Base-by-base conservation (phyloP, 2,888 invertebrate species). In the Lymantria monacha region DNA sequence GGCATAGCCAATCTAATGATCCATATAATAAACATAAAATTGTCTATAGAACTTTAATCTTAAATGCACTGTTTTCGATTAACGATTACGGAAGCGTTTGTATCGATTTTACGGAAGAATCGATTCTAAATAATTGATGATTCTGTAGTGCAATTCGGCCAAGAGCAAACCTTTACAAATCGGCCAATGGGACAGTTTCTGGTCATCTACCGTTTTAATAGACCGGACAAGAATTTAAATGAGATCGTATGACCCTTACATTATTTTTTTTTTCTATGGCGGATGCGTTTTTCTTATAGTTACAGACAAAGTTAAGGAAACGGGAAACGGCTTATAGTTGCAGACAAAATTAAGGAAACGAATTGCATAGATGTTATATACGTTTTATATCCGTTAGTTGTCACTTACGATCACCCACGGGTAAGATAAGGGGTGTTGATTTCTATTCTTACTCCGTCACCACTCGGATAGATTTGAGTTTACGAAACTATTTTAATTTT, bases 31-130 rank as follows among this genome's bases (percentile, higher is more conserved):
- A 9, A 14, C 15, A 41, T 38, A 41, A 41, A 41, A 13, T 41
- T 41, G 15, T 9, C 41, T 14, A 12, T 41, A 41, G 14, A 13
- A 41, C 22, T 45, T n/a, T 40, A 46, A 46, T 40, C 30, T 7
- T 42, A 42, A 56, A 48, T 49, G 53, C 49, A 46, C 53, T 42
- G 38, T 31, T 49, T 46, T 46, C 51, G 33, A 44, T 45, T 36
- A 46, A 69, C 57, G 63, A 70, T 86, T 81, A 79, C 71, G 70
- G 61, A 85, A 85, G 57, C 63, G 62, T 57, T 72, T 57, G 73
- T 70, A 79, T 79, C 73, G 80, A 84, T 86, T 86, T 81, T 81
- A 79, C 83, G 81, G 83, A 81, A 78, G 74, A 83, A 79, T 79
- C 82, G 73, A 80, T 81, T 81, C 72, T 65, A 61, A 57, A 70